Evolutionary conservation across 2,113 vertebrate genomes (phyloP).

Genomic region (Heteronetta atricapilla): DNA sequence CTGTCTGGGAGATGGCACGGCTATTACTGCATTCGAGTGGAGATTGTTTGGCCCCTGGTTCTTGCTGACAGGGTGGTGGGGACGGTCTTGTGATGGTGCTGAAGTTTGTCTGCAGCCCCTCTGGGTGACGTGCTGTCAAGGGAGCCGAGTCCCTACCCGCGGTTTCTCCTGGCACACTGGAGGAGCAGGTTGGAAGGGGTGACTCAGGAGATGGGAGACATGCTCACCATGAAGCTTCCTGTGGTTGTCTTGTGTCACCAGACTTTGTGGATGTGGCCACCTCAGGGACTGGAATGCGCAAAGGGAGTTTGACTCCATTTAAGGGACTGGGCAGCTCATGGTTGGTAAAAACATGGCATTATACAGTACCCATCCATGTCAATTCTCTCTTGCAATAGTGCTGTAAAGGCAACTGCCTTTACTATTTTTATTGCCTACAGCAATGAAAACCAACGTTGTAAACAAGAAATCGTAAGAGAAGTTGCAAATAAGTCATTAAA

Average conservation of each 20-base stretch:
- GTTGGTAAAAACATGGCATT: not conserved
- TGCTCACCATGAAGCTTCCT: not conserved
- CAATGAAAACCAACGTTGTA: not conserved
- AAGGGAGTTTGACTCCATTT: not conserved
- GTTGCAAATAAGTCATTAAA: slow-evolving; percentile 41
- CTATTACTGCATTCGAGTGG: accelerated
- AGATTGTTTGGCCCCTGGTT: not conserved
- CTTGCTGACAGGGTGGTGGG: accelerated
- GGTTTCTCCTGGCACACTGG: not conserved
- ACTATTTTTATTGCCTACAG: too few species aligned
- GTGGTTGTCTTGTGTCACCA: not conserved
- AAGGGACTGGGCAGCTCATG: not conserved
- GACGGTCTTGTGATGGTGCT: not conserved
- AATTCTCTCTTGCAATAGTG: not conserved
- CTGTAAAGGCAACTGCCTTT: not conserved
- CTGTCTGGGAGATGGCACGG: too few species aligned
- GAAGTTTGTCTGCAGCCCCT: not conserved
- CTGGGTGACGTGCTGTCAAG: not conserved
- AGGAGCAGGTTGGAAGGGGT: not conserved
- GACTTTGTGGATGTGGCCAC: not conserved
- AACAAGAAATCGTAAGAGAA: not conserved
- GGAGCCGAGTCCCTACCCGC: not conserved
- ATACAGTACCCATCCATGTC: not conserved
- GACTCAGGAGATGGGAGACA: not conserved
- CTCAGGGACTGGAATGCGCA: not conserved